phyloP scores from a whole-genome alignment of 2,113 vertebrate species.

The Gasterosteus nipponicus region DNA sequence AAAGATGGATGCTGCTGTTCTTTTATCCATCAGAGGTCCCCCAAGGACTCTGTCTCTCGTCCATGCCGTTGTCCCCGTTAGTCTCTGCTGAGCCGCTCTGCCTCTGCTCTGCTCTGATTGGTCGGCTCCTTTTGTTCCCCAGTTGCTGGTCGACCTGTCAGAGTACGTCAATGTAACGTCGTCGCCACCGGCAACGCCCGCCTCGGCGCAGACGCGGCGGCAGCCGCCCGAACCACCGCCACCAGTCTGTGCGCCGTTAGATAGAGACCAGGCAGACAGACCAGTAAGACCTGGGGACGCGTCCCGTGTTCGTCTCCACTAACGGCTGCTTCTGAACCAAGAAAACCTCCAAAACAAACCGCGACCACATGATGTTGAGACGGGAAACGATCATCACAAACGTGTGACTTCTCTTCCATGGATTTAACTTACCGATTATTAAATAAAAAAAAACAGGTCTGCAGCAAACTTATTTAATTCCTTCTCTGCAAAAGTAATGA shows the following conservation, averaged over 20 bases:
- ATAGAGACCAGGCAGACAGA: constrained; percentile 42
- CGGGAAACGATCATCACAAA: too few relatives aligned
- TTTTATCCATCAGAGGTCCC: constrained; percentile 2
- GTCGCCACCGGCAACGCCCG: constrained; percentile 6
- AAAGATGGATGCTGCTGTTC: constrained; percentile 17
- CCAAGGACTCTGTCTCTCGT: neutral
- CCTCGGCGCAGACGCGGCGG: constrained; percentile 40
- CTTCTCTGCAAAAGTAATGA: too few relatives aligned
- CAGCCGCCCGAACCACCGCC: constrained; percentile 67
- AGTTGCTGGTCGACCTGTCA: constrained; percentile 78
- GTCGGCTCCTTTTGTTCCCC: constrained; percentile 73
- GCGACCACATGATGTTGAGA: too few relatives aligned
- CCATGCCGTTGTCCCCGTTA: constrained; percentile 19
- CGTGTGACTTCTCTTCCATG: too few relatives aligned
- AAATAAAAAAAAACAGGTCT: too few relatives aligned
- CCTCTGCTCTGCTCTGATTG: constrained; percentile 66
- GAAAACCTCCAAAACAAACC: too few relatives aligned
- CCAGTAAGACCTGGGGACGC: constrained; percentile 61
- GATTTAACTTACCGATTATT: too few relatives aligned
- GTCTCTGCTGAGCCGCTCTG: constrained; percentile 26
- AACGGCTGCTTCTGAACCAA: too few relatives aligned
- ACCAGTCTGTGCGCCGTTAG: constrained; percentile 41
- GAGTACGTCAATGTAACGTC: constrained; percentile 67
- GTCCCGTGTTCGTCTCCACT: neutral
- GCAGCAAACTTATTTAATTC: too few relatives aligned